phyloP scores from a whole-genome alignment of 2,888 invertebrate genomes.

The Rotaria macrura region DNA sequence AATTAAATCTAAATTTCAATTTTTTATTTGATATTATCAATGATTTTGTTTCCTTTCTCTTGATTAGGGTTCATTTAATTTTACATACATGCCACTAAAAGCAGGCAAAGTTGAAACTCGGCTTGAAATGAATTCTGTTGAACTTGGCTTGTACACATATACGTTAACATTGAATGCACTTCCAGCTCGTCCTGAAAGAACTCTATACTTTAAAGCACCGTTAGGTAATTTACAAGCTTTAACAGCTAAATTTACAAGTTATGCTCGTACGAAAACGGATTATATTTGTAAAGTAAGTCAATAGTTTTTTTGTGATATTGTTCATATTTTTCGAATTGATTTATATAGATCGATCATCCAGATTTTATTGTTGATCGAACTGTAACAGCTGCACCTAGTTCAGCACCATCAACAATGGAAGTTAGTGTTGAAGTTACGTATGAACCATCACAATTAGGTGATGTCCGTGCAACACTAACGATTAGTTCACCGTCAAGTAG shows the following conservation, averaged over 20 bases:
- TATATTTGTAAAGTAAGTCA: constrained; percentile 47
- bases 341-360: constrained; percentile 43
- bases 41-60: background rate
- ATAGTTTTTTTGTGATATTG: background rate
- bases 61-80: constrained; percentile 43
- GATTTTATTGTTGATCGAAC: constrained; percentile 50
- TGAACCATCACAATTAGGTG: constrained; percentile 49
- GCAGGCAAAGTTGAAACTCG: constrained; percentile 43
- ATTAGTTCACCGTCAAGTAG: constrained; percentile 45
- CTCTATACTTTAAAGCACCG: constrained; percentile 43
- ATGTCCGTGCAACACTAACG: constrained; percentile 42
- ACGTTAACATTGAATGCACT: constrained; percentile 47
- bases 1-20: no score
- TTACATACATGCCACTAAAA: constrained; percentile 49
- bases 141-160: constrained; percentile 47
- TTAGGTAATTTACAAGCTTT: constrained; percentile 45
- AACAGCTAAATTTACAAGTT: constrained; percentile 48
- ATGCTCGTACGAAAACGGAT: constrained; percentile 49
- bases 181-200: constrained; percentile 46
- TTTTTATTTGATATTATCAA: no score
- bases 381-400: constrained; percentile 48
- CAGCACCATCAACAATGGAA: constrained; percentile 45
- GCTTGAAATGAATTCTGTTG: constrained; percentile 45
- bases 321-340: background rate
- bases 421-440: constrained; percentile 47